phyloP scores from a whole-genome alignment of 1,140 invertebrate species.

The Hyposmocoma kahamanoa region DNA sequence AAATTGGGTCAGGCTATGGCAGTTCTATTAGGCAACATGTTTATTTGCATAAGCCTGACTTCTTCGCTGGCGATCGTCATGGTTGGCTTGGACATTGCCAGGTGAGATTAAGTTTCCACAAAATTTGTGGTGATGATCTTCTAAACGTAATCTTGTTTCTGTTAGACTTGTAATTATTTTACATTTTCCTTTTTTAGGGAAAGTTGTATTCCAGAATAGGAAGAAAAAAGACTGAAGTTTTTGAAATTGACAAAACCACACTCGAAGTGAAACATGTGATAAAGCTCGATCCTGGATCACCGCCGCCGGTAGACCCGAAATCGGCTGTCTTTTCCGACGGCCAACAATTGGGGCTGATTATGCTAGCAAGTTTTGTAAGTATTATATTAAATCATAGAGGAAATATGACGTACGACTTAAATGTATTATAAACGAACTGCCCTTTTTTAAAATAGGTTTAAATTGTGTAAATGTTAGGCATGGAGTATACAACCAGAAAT shows the following conservation, averaged over 20 bases:
- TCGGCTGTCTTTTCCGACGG: constrained; percentile 89
- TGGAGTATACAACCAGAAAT: too few relatives aligned
- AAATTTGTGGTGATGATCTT: too few relatives aligned
- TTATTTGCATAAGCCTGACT: constrained; percentile 86
- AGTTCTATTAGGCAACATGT: constrained; percentile 92
- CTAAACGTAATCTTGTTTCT: too few relatives aligned
- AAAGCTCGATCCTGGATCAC: constrained; percentile 76
- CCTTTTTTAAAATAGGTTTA: too few relatives aligned
- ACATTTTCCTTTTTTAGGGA: too few relatives aligned
- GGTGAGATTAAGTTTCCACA: too few relatives aligned
- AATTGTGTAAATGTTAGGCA: too few relatives aligned
- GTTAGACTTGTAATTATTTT: too few relatives aligned
- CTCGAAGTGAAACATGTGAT: constrained; percentile 75
- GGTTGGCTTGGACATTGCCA: constrained; percentile 91
- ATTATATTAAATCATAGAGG: too few relatives aligned
- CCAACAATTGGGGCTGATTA: constrained; percentile 86
- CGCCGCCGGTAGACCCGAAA: constrained; percentile 75
- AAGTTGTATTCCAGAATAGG: constrained; percentile 73
- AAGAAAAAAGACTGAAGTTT: constrained; percentile 76
- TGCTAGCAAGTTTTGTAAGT: constrained; percentile 86
- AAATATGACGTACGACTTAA: too few relatives aligned
- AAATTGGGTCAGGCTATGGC: constrained; percentile 94
- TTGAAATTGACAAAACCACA: constrained; percentile 77
- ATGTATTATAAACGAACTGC: too few relatives aligned
- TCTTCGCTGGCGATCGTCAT: constrained; percentile 82